These are phyloP conservation scores for Cylas formicarius DNA, from an alignment of 1,140 invertebrate species.

Conservation along the genomic window DNA sequence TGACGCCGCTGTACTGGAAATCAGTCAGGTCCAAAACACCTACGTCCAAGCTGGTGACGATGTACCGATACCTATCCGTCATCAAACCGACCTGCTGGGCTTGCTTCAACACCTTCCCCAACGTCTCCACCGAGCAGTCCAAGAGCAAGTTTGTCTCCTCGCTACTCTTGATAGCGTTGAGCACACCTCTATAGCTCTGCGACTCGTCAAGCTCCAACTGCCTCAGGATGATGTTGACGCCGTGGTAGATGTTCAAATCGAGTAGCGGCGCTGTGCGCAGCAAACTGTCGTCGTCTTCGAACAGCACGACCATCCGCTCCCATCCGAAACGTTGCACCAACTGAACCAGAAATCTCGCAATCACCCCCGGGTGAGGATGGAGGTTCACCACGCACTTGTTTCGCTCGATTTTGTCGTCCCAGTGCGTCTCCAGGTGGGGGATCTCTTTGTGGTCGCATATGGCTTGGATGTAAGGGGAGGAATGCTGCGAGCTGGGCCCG, in stretches of 20 bases:
- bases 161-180: slow-evolving; percentile 48
- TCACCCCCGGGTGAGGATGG: slow-evolving; percentile 67
- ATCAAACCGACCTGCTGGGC: slow-evolving; percentile 80
- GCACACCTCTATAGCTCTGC: slow-evolving; percentile 14
- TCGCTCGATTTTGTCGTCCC: slow-evolving; percentile 52
- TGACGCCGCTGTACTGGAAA: slow-evolving; percentile 77
- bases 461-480: slow-evolving; percentile 70
- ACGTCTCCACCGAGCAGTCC: slow-evolving; percentile 61
- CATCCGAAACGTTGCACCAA: slow-evolving; percentile 52
- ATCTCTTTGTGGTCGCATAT: slow-evolving; percentile 83
- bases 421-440: slow-evolving; percentile 71
- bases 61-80: slow-evolving; percentile 65
- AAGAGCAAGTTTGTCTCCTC: slow-evolving; percentile 69
- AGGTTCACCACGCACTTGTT: slow-evolving; percentile 69
- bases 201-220: slow-evolving; percentile 14
- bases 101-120: slow-evolving; percentile 58
- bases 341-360: slow-evolving; percentile 46
- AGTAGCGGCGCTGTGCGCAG: slow-evolving; percentile 67
- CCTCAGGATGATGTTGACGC: slow-evolving; percentile 16
- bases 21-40: slow-evolving; percentile 72
- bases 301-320: slow-evolving; percentile 80
- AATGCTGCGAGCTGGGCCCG: slow-evolving; percentile 62
- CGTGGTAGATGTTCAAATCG: slow-evolving; percentile 54
- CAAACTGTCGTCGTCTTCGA: slow-evolving; percentile 70
- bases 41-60: slow-evolving; percentile 74